Conservation (phyloP, 2,888 invertebrate genomes). For the Pterostichus madidus region DNA sequence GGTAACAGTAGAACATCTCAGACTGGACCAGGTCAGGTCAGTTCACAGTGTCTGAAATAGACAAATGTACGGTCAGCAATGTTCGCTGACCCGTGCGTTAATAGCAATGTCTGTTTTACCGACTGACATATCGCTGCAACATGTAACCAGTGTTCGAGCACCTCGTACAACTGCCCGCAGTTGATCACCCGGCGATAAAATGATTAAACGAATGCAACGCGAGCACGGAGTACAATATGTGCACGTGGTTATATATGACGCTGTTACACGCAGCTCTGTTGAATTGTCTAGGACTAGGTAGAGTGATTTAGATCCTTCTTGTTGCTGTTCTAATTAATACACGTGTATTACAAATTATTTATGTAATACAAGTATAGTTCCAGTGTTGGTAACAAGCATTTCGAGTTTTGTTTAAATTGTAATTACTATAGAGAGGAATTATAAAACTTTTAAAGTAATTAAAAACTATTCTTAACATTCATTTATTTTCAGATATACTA, state of each 20-base stretch:
- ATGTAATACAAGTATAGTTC: too few species aligned
- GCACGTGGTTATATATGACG: constrained; percentile 64
- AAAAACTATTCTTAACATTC: too few species aligned
- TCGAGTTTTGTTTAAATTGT: too few species aligned
- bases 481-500: too few species aligned
- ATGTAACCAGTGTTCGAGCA: constrained; percentile 33
- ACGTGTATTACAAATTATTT: constrained; percentile 15
- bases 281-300: not conserved
- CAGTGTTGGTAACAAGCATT: too few species aligned
- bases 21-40: constrained; percentile 30
- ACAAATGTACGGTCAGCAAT: constrained; percentile 71
- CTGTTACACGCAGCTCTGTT: not conserved
- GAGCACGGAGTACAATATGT: constrained; percentile 17
- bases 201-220: constrained; percentile 45
- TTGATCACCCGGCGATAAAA: constrained; percentile 42
- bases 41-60: constrained; percentile 69
- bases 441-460: too few species aligned
- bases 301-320: constrained; percentile 5
- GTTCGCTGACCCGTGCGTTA: constrained; percentile 68
- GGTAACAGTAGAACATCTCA: not conserved
- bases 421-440: too few species aligned
- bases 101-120: constrained; percentile 64
- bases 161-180: constrained; percentile 4
- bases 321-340: not conserved
- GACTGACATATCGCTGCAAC: constrained; percentile 58